Base-by-base conservation (phyloP, 1,140 invertebrate genomes). In the Metaphire vulgaris region DNA sequence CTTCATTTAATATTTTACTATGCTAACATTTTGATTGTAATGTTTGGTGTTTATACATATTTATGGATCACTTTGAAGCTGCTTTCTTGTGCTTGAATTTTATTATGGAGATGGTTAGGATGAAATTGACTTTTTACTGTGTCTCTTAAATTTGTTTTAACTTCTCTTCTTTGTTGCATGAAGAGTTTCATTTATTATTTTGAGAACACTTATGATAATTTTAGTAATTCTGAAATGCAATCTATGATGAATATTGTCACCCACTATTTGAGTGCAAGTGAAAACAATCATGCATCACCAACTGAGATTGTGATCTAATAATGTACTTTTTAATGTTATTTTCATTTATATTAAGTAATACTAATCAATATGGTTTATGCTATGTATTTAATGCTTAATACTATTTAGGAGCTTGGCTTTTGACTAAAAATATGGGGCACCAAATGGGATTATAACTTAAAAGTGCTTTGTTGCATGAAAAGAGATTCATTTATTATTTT, bases 261-360 rank as follows among this genome's bases (percentile, higher is more conserved):
- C n/a, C 30, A 69, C 26, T 28, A 34, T 67, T 33, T 67, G 41
- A 30, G 65, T 77, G 28, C 34, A 30, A 72, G 15, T 74, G 6
- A 64, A 28, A 31, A 67, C 73, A 72, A 21, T 79, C 75, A 79
- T 80, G 77, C 77, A 79, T 68, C 76, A 75, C 72, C 75, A 72
- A 31, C 71, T 80, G 79, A 80, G 16, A 66, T 29, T 56, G 14
- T 28, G 14, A 12, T 69, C 29, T 28, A 69, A 75, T 34, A 71
- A 26, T 65, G 28, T 28, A 21, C n/a, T 70, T 79, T 1, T 15
- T 21, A 65, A 30, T 41, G 31, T 74, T 16, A 41, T 1, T 28
- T 16, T 1, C 26, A 16, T 72, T 41, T 41, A 6, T 28, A 14
- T 28, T 69, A 6, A 14, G 14, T 28, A 26, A 26, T 31, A 12